Evolutionary conservation across 2,797 vertebrate genomes (phyloP).

Genomic region (Spondyliosoma cantharus): DNA sequence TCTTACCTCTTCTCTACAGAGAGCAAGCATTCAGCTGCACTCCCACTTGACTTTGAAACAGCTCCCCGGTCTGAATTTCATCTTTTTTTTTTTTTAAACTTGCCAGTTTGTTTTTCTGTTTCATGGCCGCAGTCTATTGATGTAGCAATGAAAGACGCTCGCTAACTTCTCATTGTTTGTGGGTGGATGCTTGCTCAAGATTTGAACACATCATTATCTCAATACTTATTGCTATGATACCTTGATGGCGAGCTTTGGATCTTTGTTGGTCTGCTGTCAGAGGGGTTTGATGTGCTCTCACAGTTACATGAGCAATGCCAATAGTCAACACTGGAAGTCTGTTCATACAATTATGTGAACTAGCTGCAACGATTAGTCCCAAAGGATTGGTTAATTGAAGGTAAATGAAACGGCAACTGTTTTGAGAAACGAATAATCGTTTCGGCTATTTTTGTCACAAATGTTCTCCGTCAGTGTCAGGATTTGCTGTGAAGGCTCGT

Average conservation of each 20-base stretch:
- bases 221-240: background rate
- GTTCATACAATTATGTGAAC: background rate
- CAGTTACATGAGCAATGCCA: background rate
- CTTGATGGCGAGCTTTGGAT: background rate
- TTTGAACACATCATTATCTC: constrained; percentile 6
- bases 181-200: constrained; percentile 15
- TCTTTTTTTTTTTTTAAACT: background rate
- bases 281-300: background rate
- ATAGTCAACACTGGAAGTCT: background rate
- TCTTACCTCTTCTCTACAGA: constrained; percentile 10
- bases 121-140: background rate
- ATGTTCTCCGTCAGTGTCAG: too few species aligned
- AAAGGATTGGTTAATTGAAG: too few species aligned
- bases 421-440: too few species aligned
- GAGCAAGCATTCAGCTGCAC: constrained; percentile 23
- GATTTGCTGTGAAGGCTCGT: too few species aligned
- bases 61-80: background rate
- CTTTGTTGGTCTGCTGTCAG: background rate
- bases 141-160: constrained; percentile 4
- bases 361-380: too few species aligned
- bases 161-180: background rate
- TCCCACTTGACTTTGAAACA: constrained; percentile 38
- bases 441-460: too few species aligned
- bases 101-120: constrained; percentile 13
- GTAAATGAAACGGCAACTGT: too few species aligned